Percentiles rank a stretch among this genome's conserved stretches.
Conservation (phyloP, 1,140 invertebrate species). For the Drosophila navojoa region DNA sequence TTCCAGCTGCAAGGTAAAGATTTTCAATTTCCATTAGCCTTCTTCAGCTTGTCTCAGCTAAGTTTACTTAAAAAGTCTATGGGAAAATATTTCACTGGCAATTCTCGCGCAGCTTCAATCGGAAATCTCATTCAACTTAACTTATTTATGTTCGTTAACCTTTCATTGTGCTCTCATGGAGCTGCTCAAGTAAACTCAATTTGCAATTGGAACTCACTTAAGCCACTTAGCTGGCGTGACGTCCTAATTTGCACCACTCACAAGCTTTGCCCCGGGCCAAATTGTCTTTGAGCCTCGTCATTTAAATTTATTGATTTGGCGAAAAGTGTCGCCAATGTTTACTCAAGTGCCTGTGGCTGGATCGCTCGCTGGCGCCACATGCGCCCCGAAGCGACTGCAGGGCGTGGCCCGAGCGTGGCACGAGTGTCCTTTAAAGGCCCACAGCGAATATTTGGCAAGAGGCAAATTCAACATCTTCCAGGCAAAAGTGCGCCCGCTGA, state of each 20-base stretch:
- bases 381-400: background rate
- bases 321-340: conserved; percentile 25
- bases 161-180: background rate
- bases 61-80: no score
- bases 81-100: no score
- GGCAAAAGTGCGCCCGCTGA: conserved; percentile 22
- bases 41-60: no score
- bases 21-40: no score
- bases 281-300: conserved; percentile 29
- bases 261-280: conserved; percentile 12
- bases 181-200: conserved; percentile 16
- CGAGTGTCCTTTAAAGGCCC: conserved; percentile 11
- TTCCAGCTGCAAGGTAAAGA: no score
- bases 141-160: background rate
- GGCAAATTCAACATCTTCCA: conserved; percentile 28
- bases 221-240: conserved; percentile 8
- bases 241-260: conserved; percentile 6
- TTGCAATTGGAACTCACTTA: conserved; percentile 31
- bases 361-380: conserved; percentile 18
- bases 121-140: background rate
- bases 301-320: conserved; percentile 64
- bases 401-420: conserved; percentile 16
- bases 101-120: no score
- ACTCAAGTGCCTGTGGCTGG: conserved; percentile 1
- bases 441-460: conserved; percentile 15